Percentiles rank a stretch among this genome's conserved stretches.
Evolutionary conservation across 2,797 vertebrate species (phyloP).

Genomic region (Moxostoma hubbsi): DNA sequence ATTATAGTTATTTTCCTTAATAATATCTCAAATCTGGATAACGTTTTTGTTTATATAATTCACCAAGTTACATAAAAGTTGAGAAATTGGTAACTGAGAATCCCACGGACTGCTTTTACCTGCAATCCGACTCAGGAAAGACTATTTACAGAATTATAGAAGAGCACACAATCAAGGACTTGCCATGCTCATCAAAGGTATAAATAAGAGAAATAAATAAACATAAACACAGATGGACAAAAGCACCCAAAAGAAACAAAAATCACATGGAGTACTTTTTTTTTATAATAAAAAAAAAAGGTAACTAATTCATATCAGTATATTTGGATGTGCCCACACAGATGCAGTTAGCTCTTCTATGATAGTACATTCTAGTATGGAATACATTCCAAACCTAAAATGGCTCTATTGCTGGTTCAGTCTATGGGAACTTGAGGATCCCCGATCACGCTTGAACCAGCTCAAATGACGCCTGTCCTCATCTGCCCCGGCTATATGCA

Average conservation of each 20-base stretch:
- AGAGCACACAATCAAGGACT: constrained; percentile 32
- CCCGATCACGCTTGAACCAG: constrained; percentile 20
- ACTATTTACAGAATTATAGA: constrained; percentile 73
- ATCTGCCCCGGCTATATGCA: constrained; percentile 29
- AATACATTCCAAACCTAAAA: constrained; percentile 76
- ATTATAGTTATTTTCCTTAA: constrained; percentile 57
- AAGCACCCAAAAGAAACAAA: constrained; percentile 40
- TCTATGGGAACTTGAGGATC: background rate
- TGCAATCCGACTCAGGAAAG: constrained; percentile 54
- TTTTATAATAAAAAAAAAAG: constrained; percentile 27
- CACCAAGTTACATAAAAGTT: constrained; percentile 67
- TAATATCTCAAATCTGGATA: constrained; percentile 63
- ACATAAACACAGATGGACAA: constrained; percentile 58
- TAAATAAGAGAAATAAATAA: constrained; percentile 58
- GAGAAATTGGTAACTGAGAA: constrained; percentile 51
- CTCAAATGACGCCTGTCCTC: constrained; percentile 28
- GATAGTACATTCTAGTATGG: constrained; percentile 81
- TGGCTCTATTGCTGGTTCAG: constrained; percentile 51
- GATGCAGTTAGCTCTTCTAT: constrained; percentile 73
- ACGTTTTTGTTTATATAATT: constrained; percentile 59
- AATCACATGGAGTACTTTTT: too few relatives aligned
- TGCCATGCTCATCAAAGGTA: constrained; percentile 58
- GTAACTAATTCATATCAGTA: constrained; percentile 65
- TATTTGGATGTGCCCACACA: constrained; percentile 76
- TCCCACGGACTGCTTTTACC: constrained; percentile 54